phyloP scores from a whole-genome alignment of 1,140 invertebrate genomes.

The Chionoecetes opilio region DNA sequence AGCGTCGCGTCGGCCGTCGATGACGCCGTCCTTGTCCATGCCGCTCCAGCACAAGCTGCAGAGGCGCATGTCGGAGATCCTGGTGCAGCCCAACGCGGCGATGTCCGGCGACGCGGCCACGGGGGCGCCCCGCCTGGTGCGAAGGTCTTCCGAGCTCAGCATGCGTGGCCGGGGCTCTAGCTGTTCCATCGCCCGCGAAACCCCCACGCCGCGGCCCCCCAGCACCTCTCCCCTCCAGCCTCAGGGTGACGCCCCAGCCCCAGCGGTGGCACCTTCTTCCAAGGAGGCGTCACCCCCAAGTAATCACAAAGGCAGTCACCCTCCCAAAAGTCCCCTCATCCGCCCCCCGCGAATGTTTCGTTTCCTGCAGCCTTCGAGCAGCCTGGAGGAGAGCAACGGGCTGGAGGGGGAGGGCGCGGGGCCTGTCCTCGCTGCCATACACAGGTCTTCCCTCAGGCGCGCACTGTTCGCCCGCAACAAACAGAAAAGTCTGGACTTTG shows the following conservation, averaged over 20 bases:
- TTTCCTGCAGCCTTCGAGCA: constrained; percentile 56
- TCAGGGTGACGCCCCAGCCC: not conserved
- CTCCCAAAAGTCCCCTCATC: constrained; percentile 60
- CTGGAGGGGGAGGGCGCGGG: constrained; percentile 1
- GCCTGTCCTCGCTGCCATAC: constrained; percentile 2
- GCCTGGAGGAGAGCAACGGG: constrained; percentile 48
- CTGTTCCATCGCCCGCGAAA: constrained; percentile 48
- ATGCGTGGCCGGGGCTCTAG: constrained; percentile 49
- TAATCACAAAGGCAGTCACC: constrained; percentile 46
- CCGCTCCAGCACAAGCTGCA: constrained; percentile 76
- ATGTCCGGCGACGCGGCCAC: constrained; percentile 50
- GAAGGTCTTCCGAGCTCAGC: constrained; percentile 73
- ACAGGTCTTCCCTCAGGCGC: constrained; percentile 70
- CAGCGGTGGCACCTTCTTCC: not conserved
- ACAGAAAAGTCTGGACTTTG: constrained; percentile 78
- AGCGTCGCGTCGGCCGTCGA: constrained; percentile 89
- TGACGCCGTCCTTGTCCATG: constrained; percentile 85
- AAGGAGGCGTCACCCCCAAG: not conserved
- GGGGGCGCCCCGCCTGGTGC: constrained; percentile 56
- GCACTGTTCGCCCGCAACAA: constrained; percentile 78
- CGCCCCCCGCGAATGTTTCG: constrained; percentile 24
- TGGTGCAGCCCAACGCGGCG: constrained; percentile 66
- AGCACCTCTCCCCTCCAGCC: not conserved
- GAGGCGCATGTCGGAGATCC: constrained; percentile 80
- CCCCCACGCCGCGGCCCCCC: not conserved